Percentiles rank a stretch among this genome's conserved stretches.
Conservation (phyloP, 2,113 vertebrate genomes). For the Helogale parvula region DNA sequence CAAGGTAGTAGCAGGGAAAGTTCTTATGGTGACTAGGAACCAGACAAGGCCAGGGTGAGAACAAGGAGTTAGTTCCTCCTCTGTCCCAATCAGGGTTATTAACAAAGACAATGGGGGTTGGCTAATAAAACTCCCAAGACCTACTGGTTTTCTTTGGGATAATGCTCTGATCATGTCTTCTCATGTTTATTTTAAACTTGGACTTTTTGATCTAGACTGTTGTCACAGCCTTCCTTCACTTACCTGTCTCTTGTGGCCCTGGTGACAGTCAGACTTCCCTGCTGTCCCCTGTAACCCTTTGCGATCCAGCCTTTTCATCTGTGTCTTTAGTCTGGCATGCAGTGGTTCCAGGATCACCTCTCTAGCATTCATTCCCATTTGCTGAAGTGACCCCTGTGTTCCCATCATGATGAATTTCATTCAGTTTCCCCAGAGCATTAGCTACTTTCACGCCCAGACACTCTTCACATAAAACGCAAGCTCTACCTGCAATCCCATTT, state of each 20-base stretch:
- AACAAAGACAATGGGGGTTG: background rate
- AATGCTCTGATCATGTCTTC: background rate
- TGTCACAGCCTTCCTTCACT: background rate
- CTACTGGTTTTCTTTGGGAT: background rate
- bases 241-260: background rate
- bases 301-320: background rate
- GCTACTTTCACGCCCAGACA: background rate
- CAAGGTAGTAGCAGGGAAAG: no score
- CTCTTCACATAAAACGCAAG: fast-evolving
- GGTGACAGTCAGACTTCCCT: background rate
- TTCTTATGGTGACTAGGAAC: background rate
- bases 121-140: background rate
- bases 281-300: background rate
- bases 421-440: background rate
- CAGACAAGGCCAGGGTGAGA: background rate
- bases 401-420: background rate
- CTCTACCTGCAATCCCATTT: background rate
- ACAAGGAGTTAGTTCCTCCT: background rate
- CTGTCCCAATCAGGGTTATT: background rate
- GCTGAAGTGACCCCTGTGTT: background rate
- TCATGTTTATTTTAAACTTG: background rate
- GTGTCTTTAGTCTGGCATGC: background rate
- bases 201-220: background rate
- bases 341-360: no score
- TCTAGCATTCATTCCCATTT: background rate